These are phyloP conservation scores for Lithophane semibrunnea DNA, from an alignment of 2,888 invertebrate genomes.

Conservation along the genomic window DNA sequence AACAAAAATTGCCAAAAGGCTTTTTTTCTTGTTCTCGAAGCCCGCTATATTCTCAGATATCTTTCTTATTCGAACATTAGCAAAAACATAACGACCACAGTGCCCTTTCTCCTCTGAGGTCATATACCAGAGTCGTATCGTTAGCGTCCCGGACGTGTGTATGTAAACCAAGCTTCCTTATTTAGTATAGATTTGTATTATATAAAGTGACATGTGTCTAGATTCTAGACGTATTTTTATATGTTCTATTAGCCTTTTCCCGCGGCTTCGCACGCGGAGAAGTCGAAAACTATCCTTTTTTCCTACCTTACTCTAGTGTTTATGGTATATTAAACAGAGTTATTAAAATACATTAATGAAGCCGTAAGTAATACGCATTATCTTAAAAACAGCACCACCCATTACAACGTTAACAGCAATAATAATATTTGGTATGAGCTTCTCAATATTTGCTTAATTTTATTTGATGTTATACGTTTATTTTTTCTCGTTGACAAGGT, in stretches of 20 bases:
- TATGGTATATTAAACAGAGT: no score
- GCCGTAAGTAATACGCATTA: no score
- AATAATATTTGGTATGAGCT: neutral
- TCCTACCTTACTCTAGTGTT: no score
- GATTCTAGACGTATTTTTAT: neutral
- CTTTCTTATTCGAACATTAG: neutral
- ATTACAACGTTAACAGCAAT: constrained; percentile 1
- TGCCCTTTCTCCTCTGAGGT: constrained; percentile 49
- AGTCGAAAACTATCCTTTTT: neutral
- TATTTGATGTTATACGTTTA: constrained; percentile 11
- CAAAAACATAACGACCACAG: constrained; percentile 61
- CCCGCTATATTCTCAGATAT: neutral
- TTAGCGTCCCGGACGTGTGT: constrained; percentile 54
- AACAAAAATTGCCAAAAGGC: neutral
- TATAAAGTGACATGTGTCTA: constrained; percentile 2
- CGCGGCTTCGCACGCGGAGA: neutral
- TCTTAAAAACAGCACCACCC: neutral
- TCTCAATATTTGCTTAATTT: constrained; percentile 17
- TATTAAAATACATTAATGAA: no score
- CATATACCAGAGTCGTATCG: constrained; percentile 41
- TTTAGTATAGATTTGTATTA: constrained; percentile 30
- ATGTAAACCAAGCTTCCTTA: constrained; percentile 44
- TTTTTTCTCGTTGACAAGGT: neutral
- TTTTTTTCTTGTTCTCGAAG: neutral
- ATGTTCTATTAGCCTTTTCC: neutral